Percentiles rank a stretch among this genome's conserved stretches.
Evolutionary conservation across 2,888 invertebrate species (phyloP).

Genomic region (Tetranychus truncatus): DNA sequence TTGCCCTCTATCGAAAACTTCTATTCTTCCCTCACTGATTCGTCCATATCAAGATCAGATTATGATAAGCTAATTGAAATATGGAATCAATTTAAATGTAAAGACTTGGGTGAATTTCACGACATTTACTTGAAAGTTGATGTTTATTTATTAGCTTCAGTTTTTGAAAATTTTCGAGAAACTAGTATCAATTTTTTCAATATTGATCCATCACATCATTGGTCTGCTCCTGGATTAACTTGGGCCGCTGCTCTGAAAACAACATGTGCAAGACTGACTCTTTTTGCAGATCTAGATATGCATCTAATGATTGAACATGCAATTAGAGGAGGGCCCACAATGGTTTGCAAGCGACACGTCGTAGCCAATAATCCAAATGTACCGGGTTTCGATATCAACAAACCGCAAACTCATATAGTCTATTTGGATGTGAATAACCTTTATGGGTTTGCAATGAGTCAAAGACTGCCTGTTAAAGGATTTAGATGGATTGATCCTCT

Average conservation of each 20-base stretch:
- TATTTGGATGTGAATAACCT: constrained; percentile 22
- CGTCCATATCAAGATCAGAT: too few species aligned
- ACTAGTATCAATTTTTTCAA: background rate
- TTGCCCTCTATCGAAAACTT: too few species aligned
- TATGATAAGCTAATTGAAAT: too few species aligned
- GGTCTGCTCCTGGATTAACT: background rate
- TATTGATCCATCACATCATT: background rate
- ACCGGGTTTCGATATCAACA: background rate
- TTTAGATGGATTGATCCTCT: constrained; percentile 20
- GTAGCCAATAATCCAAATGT: constrained; percentile 13
- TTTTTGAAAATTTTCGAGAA: too few species aligned
- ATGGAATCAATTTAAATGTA: too few species aligned
- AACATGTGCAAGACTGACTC: background rate
- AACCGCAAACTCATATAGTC: constrained; percentile 8
- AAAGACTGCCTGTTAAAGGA: constrained; percentile 16
- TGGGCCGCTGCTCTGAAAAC: background rate
- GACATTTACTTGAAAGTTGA: too few species aligned
- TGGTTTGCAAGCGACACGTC: background rate
- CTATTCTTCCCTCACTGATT: too few species aligned
- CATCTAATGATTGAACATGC: background rate
- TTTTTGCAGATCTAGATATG: background rate
- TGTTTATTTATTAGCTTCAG: too few species aligned
- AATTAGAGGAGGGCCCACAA: constrained; percentile 6
- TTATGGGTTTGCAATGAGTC: constrained; percentile 20
- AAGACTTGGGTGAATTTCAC: too few species aligned